Percentiles rank a stretch among this genome's conserved stretches.
Conservation (phyloP, 2,797 vertebrate genomes). For the Adrianichthys oophorus region DNA sequence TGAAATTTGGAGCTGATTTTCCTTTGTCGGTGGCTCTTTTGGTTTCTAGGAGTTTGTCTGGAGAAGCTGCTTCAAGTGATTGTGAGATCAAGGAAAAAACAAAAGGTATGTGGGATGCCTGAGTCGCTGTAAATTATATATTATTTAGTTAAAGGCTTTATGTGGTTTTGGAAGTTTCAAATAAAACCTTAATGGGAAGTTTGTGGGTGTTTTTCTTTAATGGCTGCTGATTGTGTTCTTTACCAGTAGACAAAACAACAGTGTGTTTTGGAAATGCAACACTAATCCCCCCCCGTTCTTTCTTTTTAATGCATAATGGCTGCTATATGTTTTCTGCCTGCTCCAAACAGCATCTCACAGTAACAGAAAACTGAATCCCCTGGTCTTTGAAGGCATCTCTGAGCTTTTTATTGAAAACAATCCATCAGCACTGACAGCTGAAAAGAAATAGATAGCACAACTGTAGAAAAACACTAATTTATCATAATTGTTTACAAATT, state of each 20-base stretch:
- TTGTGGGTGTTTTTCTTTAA: too few species aligned
- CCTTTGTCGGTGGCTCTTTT: slow-evolving; percentile 27
- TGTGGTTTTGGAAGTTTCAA: neutral
- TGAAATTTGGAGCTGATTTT: slow-evolving; percentile 28
- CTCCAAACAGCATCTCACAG: slow-evolving; percentile 38
- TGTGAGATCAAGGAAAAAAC: slow-evolving; percentile 55
- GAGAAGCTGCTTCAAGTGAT: slow-evolving; percentile 25
- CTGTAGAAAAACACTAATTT: slow-evolving; percentile 4
- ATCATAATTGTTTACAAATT: slow-evolving; percentile 28
- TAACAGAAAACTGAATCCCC: slow-evolving; percentile 23
- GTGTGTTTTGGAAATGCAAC: slow-evolving; percentile 13
- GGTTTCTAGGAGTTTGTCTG: slow-evolving; percentile 35
- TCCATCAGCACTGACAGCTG: slow-evolving; percentile 19
- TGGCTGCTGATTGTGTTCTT: neutral
- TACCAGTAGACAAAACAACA: slow-evolving; percentile 27
- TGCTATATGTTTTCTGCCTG: slow-evolving; percentile 24
- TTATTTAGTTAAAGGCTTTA: neutral
- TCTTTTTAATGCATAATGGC: slow-evolving; percentile 19
- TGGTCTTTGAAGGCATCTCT: slow-evolving; percentile 1
- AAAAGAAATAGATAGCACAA: slow-evolving; percentile 23
- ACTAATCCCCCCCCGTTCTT: slow-evolving; percentile 18
- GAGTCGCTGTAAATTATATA: neutral
- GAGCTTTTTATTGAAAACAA: slow-evolving; percentile 23
- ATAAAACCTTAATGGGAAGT: too few species aligned
- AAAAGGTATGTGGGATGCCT: slow-evolving; percentile 58